A percentile compares a stretch with the other conserved stretches of the same genome.
phyloP scores from a whole-genome alignment of 2,888 invertebrate species.

The Eudemis profundana region DNA sequence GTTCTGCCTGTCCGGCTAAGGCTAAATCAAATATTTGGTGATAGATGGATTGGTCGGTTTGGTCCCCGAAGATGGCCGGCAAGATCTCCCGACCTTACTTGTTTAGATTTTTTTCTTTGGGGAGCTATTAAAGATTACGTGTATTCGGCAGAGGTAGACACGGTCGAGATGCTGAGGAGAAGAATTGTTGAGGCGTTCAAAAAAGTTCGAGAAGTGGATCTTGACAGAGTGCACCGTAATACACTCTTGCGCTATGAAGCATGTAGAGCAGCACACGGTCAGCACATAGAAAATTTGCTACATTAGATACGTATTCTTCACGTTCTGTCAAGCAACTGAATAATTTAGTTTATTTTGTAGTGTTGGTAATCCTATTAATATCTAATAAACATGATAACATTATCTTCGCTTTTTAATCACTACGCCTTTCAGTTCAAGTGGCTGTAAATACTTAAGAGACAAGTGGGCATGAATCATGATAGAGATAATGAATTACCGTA shows the following conservation, averaged over 20 bases:
- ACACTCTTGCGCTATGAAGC: constrained; percentile 2
- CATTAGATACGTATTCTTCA: neutral
- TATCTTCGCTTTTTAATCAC: too few species aligned
- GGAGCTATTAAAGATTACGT: constrained; percentile 4
- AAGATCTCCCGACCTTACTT: constrained; percentile 7
- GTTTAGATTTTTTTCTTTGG: constrained; percentile 7
- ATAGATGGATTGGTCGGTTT: too few species aligned
- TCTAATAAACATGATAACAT: neutral
- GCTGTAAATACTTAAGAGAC: too few species aligned
- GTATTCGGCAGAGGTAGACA: neutral
- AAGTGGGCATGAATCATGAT: too few species aligned
- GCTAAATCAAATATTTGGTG: too few species aligned
- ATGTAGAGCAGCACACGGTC: neutral
- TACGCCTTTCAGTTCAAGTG: too few species aligned
- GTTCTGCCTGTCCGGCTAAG: too few species aligned
- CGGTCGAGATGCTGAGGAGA: neutral
- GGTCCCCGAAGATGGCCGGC: constrained; percentile 6
- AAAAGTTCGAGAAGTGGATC: neutral
- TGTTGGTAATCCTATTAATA: too few species aligned
- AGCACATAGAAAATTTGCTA: neutral
- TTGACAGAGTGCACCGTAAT: neutral
- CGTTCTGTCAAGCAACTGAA: neutral
- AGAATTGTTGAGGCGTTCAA: constrained; percentile 3
- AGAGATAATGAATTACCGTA: too few species aligned
- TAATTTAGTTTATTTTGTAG: too few species aligned